These are phyloP conservation scores for Bergia puertoricense DNA, from an alignment of 92 coral and sea anemone genomes.

Conservation along the genomic window DNA sequence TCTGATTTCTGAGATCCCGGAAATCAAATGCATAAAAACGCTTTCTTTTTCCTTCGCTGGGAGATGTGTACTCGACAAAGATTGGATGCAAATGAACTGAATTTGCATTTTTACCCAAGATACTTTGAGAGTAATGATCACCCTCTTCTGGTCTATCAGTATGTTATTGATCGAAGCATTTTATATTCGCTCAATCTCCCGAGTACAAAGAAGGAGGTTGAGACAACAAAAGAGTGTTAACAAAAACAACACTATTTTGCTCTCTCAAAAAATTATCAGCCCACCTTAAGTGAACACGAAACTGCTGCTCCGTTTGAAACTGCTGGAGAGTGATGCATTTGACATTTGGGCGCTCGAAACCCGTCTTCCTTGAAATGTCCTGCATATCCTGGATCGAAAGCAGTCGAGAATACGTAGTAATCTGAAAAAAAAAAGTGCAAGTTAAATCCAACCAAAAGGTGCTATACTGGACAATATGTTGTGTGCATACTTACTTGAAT, in stretches of 20 bases:
- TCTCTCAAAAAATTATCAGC: neutral
- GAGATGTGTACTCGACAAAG: too few species aligned
- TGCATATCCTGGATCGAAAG: conserved; percentile 47
- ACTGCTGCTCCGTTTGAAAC: conserved; percentile 74
- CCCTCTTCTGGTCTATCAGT: too few species aligned
- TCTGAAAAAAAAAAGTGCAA: conserved; percentile 32
- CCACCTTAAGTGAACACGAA: conserved; percentile 56
- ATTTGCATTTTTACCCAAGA: too few species aligned
- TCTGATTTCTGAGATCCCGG: too few species aligned
- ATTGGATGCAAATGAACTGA: too few species aligned
- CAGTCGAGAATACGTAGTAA: conserved; percentile 87
- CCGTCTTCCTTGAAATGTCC: conserved; percentile 40
- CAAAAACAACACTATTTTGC: neutral
- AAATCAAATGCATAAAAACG: too few species aligned
- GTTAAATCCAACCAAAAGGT: neutral
- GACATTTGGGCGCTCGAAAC: conserved; percentile 57
- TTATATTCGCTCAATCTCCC: neutral
- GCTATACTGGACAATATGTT: neutral
- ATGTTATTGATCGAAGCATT: too few species aligned
- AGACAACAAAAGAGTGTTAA: neutral
- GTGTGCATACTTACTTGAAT: neutral
- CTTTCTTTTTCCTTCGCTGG: too few species aligned
- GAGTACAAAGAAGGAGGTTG: neutral
- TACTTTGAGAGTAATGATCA: too few species aligned
- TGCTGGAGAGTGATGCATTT: conserved; percentile 58